These are phyloP conservation scores for Pelodytes ibericus DNA, from an alignment of 2,797 vertebrate genomes.

Conservation along the genomic window DNA sequence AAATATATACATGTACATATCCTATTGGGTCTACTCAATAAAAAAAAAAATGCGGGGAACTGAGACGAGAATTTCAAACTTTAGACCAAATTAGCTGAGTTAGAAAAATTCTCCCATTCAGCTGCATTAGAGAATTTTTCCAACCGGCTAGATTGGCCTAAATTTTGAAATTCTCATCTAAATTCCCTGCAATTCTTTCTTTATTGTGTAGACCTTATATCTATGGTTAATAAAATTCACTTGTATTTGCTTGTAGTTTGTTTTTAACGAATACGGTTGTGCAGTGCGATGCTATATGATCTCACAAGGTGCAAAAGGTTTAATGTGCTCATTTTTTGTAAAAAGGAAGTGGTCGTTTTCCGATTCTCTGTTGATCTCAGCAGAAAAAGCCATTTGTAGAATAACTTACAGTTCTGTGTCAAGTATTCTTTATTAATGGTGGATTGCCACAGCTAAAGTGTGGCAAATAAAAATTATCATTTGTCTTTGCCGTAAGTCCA, in stretches of 20 bases:
- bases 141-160: no score
- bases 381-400: constrained; percentile 70
- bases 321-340: constrained; percentile 8
- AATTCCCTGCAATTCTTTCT: no score
- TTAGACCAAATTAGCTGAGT: no score
- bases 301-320: background rate
- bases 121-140: no score
- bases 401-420: constrained; percentile 71
- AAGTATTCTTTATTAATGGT: constrained; percentile 74
- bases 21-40: no score
- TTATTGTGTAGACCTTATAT: no score
- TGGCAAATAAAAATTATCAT: constrained; percentile 79
- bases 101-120: no score
- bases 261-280: background rate
- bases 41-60: no score
- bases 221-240: no score
- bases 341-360: constrained; percentile 2
- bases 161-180: no score
- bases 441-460: constrained; percentile 64
- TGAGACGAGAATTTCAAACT: no score
- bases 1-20: no score
- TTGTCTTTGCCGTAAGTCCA: constrained; percentile 77
- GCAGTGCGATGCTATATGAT: background rate
- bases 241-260: background rate
- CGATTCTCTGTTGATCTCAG: constrained; percentile 66